These are phyloP conservation scores for Podarcis lilfordi DNA, from an alignment of 2,797 vertebrate genomes.

Conservation along the genomic window DNA sequence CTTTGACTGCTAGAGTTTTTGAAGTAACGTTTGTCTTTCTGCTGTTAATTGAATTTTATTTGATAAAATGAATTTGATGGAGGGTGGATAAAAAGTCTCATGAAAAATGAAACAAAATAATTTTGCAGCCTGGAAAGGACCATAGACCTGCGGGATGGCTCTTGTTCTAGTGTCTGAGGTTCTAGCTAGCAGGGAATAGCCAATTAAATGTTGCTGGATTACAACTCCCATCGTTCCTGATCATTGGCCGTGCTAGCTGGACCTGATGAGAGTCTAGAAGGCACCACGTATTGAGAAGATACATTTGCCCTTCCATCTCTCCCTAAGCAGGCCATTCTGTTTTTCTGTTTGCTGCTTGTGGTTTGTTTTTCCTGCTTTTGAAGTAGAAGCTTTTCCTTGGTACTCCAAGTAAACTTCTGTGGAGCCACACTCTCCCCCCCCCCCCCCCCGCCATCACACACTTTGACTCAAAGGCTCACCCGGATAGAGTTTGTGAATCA, in stretches of 20 bases:
- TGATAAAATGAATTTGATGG: too few species aligned
- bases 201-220: too few species aligned
- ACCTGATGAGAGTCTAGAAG: too few species aligned
- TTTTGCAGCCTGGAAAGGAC: not conserved
- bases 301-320: too few species aligned
- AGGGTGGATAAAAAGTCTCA: too few species aligned
- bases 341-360: not conserved
- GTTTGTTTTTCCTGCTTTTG: not conserved
- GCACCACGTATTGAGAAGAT: not conserved
- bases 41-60: too few species aligned
- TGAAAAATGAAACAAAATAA: not conserved
- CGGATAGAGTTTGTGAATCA: not conserved
- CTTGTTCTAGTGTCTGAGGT: not conserved
- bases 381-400: not conserved
- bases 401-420: not conserved
- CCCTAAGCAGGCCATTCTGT: not conserved
- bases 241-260: too few species aligned
- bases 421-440: not conserved
- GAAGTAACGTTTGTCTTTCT: too few species aligned
- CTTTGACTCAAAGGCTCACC: not conserved
- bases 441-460: not conserved
- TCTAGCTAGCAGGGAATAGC: not conserved
- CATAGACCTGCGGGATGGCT: not conserved
- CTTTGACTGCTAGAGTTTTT: not conserved
- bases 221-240: too few species aligned